phyloP scores from a whole-genome alignment of 2,888 invertebrate species.

The Ethmia dodecea region DNA sequence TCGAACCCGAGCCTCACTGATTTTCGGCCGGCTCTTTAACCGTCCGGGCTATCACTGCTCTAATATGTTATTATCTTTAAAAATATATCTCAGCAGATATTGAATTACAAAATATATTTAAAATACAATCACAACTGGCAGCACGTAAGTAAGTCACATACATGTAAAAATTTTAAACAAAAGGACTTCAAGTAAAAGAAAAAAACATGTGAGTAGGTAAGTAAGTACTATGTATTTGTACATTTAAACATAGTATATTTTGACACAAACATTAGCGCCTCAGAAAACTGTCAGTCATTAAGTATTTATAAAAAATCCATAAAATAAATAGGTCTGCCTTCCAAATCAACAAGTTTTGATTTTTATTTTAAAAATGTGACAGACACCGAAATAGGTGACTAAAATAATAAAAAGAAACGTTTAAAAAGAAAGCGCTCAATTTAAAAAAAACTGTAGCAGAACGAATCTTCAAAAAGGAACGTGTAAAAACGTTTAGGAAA shows the following conservation, averaged over 20 bases:
- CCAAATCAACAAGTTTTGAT: background rate
- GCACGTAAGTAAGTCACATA: no score
- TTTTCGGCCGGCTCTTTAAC: no score
- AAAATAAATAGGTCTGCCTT: background rate
- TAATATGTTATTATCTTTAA: no score
- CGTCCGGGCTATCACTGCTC: no score
- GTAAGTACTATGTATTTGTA: no score
- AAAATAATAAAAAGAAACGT: constrained; percentile 21
- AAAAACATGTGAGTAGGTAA: no score
- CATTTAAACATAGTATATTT: constrained; percentile 11
- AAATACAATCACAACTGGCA: no score
- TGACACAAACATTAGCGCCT: constrained; percentile 13
- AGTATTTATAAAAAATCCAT: background rate
- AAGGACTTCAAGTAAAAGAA: no score
- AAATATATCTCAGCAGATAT: no score
- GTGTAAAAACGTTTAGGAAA: constrained; percentile 36
- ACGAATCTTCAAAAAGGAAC: constrained; percentile 44
- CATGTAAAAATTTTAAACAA: no score
- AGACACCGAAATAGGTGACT: constrained; percentile 11
- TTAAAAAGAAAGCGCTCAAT: constrained; percentile 18
- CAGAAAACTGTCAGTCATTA: constrained; percentile 12
- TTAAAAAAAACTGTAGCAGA: constrained; percentile 24
- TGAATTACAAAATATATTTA: no score
- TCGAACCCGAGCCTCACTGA: no score
- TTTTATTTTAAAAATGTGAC: background rate